Conservation (phyloP, 1,140 invertebrate genomes). For the Daktulosphaira vitifoliae region DNA sequence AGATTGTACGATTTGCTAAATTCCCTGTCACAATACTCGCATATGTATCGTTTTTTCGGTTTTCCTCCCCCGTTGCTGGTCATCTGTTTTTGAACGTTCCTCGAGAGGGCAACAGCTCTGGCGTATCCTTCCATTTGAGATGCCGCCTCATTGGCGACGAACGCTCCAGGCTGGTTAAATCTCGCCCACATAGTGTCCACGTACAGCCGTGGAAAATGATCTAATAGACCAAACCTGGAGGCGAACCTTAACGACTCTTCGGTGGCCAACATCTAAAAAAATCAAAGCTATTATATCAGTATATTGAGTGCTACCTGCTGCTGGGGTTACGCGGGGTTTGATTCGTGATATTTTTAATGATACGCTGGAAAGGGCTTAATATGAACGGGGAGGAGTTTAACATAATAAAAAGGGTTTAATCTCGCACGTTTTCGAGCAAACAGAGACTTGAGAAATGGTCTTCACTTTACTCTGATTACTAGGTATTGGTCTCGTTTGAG, state of each 20-base stretch:
- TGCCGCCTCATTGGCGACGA: neutral
- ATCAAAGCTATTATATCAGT: neutral
- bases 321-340: neutral
- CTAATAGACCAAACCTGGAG: constrained; percentile 13
- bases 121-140: constrained; percentile 5
- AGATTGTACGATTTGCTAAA: constrained; percentile 98
- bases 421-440: neutral
- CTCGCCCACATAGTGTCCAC: constrained; percentile 19
- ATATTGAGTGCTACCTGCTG: neutral
- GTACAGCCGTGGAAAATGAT: neutral
- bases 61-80: constrained; percentile 57
- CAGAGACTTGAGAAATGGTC: neutral
- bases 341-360: neutral
- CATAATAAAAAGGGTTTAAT: neutral
- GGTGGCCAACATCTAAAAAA: constrained; percentile 13
- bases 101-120: constrained; percentile 9
- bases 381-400: constrained; percentile 11
- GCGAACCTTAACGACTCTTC: constrained; percentile 9
- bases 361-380: neutral
- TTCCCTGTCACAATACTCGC: constrained; percentile 92
- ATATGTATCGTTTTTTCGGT: constrained; percentile 96
- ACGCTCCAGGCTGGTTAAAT: neutral
- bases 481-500: neutral
- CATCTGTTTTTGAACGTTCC: constrained; percentile 26
- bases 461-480: constrained; percentile 19